Conservation (phyloP, 2,888 invertebrate genomes). For the Drosophila tripunctata region DNA sequence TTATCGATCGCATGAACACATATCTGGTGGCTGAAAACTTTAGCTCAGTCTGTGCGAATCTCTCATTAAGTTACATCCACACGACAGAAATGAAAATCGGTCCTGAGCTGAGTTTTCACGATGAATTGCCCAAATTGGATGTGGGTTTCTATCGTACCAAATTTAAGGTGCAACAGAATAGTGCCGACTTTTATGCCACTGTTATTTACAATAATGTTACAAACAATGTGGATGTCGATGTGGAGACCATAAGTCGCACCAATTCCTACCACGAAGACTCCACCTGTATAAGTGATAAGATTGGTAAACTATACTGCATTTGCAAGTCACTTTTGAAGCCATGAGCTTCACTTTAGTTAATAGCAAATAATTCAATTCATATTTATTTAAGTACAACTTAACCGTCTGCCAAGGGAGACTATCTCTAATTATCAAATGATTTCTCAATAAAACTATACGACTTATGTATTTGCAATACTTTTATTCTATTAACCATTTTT, state of each 20-base stretch:
- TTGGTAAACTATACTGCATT: conserved; percentile 64
- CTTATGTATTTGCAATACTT: too few species aligned
- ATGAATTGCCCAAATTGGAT: conserved; percentile 3
- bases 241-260: conserved; percentile 86
- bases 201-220: conserved; percentile 82
- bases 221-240: conserved; percentile 84
- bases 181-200: conserved; percentile 88
- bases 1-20: conserved; percentile 55
- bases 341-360: neutral
- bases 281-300: conserved; percentile 82
- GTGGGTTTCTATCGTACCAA: conserved; percentile 82
- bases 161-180: conserved; percentile 87
- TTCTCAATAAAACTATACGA: too few species aligned
- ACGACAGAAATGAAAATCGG: conserved; percentile 46
- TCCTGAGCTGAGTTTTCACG: conserved; percentile 23
- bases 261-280: conserved; percentile 85
- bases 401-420: too few species aligned
- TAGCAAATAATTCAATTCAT: too few species aligned
- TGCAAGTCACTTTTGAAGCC: conserved; percentile 25
- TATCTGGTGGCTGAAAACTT: conserved; percentile 49
- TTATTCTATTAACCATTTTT: too few species aligned
- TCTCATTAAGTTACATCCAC: conserved; percentile 50
- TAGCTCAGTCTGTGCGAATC: conserved; percentile 43
- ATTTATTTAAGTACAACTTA: too few species aligned
- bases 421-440: too few species aligned